Evolutionary conservation across 1,140 invertebrate genomes (phyloP).

Genomic region (Augochlora pura): DNA sequence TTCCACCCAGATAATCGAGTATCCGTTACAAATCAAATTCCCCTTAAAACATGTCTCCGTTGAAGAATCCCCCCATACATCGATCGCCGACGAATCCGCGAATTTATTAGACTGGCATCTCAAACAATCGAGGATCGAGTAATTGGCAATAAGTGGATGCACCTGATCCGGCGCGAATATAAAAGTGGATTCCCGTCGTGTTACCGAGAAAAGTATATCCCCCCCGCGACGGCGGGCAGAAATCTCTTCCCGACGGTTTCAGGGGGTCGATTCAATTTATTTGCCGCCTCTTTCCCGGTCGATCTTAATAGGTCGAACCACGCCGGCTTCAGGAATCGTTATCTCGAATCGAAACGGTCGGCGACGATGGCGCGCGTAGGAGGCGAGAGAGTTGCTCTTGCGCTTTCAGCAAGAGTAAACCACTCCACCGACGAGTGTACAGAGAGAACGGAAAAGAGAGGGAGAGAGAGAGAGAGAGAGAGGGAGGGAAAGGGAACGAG

Average conservation of each 20-base stretch:
- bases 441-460: neutral
- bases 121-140: too few relatives aligned
- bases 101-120: too few relatives aligned
- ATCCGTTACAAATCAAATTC: too few relatives aligned
- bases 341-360: neutral
- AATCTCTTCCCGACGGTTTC: neutral
- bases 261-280: conserved; percentile 2
- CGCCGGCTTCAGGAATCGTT: neutral
- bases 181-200: neutral
- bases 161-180: neutral
- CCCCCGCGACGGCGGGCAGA: neutral
- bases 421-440: neutral
- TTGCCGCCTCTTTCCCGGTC: conserved; percentile 2
- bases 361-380: neutral
- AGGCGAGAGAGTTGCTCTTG: neutral
- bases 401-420: neutral
- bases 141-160: neutral
- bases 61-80: too few relatives aligned
- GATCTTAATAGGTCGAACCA: neutral
- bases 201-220: neutral
- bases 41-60: too few relatives aligned
- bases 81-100: too few relatives aligned
- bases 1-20: too few relatives aligned
- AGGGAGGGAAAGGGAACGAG: too few relatives aligned
- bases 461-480: too few relatives aligned